These are phyloP conservation scores for Tinea semifulvella DNA, from an alignment of 2,888 invertebrate species.

Conservation along the genomic window DNA sequence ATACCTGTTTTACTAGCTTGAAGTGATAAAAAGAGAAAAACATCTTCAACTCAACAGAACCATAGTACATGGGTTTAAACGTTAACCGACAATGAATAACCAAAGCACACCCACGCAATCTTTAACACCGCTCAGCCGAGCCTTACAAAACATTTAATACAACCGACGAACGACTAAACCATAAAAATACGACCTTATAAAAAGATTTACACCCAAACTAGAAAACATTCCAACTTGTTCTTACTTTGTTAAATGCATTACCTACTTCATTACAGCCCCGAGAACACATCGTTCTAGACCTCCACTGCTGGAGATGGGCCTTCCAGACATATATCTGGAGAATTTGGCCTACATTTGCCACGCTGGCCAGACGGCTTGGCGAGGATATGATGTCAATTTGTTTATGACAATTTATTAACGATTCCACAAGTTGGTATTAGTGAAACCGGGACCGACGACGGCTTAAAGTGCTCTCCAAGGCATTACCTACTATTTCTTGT, in stretches of 20 bases:
- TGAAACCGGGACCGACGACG: too few species aligned
- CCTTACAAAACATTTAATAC: slow-evolving; percentile 40
- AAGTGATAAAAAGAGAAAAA: slow-evolving; percentile 8
- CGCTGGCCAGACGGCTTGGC: too few species aligned
- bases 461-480: too few species aligned
- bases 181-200: slow-evolving; percentile 46
- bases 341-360: too few species aligned
- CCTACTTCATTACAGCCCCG: not conserved
- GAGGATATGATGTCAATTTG: too few species aligned
- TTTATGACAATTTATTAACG: too few species aligned
- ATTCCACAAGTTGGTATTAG: too few species aligned
- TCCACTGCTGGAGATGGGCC: too few species aligned
- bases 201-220: slow-evolving; percentile 32
- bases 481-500: too few species aligned
- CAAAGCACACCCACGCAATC: slow-evolving; percentile 46
- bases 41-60: slow-evolving; percentile 1
- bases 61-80: slow-evolving; percentile 30
- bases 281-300: not conserved
- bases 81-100: slow-evolving; percentile 48
- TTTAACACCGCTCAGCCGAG: slow-evolving; percentile 35
- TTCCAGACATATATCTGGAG: too few species aligned
- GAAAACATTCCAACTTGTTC: slow-evolving; percentile 6
- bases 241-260: not conserved
- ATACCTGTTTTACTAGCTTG: too few species aligned
- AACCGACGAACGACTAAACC: slow-evolving; percentile 31